These are phyloP conservation scores for Limnothrissa miodon DNA, from an alignment of 2,113 vertebrate species.

Conservation along the genomic window DNA sequence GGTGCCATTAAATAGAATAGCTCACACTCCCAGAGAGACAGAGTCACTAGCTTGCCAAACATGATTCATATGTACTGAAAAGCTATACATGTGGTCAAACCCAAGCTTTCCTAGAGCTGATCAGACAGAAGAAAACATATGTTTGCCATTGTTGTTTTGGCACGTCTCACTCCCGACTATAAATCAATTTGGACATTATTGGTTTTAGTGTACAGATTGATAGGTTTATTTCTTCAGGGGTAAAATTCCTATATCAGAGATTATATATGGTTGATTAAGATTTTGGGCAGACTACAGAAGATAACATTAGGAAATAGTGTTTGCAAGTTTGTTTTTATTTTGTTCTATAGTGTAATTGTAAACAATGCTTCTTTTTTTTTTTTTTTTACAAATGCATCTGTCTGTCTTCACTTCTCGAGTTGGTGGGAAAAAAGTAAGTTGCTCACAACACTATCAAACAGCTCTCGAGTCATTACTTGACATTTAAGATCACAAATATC, in stretches of 20 bases:
- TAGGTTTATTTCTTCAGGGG: neutral
- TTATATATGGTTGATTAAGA: neutral
- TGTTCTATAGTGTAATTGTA: neutral
- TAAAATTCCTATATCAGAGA: neutral
- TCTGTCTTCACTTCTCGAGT: neutral
- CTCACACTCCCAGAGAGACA: neutral
- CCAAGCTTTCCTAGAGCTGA: constrained; percentile 9
- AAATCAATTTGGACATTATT: neutral
- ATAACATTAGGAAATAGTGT: neutral
- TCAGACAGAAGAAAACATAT: neutral
- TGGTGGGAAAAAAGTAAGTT: neutral
- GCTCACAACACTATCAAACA: neutral
- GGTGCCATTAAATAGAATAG: neutral
- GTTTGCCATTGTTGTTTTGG: constrained; percentile 27
- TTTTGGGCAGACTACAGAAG: neutral
- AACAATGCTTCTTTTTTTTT: neutral
- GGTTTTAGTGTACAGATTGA: neutral
- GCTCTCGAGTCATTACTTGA: neutral
- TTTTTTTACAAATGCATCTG: neutral
- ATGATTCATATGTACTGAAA: constrained; percentile 8
- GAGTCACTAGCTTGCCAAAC: neutral
- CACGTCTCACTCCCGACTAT: neutral
- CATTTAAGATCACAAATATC: neutral
- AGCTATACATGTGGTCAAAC: neutral
- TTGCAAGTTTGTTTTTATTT: neutral